Base-by-base conservation (phyloP, 2,888 invertebrate genomes). In the Leucoma salicis region DNA sequence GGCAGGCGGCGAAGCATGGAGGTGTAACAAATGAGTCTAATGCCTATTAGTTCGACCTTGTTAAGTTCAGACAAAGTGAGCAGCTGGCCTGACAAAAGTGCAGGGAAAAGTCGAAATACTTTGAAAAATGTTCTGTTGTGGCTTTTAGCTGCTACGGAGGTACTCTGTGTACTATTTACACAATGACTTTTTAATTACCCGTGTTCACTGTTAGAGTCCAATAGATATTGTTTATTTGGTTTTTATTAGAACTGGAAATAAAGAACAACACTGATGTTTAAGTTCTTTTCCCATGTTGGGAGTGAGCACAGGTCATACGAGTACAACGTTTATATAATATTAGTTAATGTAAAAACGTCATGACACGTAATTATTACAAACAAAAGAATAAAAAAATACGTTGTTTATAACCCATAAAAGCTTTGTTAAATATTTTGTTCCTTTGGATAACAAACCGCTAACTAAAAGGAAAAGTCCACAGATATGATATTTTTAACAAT, bases 1-100 rank as follows among this genome's bases (percentile, higher is more conserved):
- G 75, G 74, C 69, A 69, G 68, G 76, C 78, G 73, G 73, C 72
- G 78, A 72, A 81, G 78, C 81, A 76, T 78, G 66, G 77, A 79
- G 76, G 80, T 78, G 82, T 81, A 80, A 82, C 82, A 78, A 82
- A 82, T 79, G 82, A 80, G 78, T 76, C 74, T 81, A 79, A 79
- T 78, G 79, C 82, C 80, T 80, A 81, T 82, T 82, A 82, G 81
- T 81, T 81, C 81, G 81, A 81, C 80, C 76, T 80, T 82, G 82
- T 81, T 82, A 82, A 81, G 79, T 79, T 78, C 78, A 74, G 76
- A 79, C 78, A 78, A 78, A 82, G 79, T 74, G 78, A 74, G 70
- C 74, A 66, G 68, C 70, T 71, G 72, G 58, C 67, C 70, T 63
- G 68, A 70, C 64, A 69, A 75, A 75, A 74, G 67, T 71, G 70